phyloP scores from a whole-genome alignment of 1,140 invertebrate genomes.

The Nephotettix cincticeps region DNA sequence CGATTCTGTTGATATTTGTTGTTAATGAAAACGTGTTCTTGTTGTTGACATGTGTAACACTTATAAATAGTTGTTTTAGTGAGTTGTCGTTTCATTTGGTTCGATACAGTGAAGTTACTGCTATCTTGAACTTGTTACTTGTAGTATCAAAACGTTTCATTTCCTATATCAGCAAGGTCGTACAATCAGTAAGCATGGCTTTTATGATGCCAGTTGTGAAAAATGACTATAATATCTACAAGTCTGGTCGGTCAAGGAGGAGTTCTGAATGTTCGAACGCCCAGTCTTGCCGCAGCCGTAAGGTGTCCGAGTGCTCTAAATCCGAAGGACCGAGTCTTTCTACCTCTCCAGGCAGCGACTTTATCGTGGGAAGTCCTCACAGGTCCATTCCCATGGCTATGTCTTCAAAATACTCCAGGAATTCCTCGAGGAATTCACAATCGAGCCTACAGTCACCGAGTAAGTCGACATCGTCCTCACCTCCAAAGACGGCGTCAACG shows the following conservation, averaged over 20 bases:
- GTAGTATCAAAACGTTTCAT: too few species aligned
- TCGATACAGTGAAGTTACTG: too few species aligned
- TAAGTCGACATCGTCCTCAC: conserved; percentile 60
- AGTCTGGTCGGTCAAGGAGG: conserved; percentile 70
- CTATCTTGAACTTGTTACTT: too few species aligned
- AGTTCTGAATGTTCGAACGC: conserved; percentile 72
- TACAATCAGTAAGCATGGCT: conserved; percentile 62
- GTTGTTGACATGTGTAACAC: too few species aligned
- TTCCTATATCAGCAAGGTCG: too few species aligned
- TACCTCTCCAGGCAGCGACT: conserved; percentile 69
- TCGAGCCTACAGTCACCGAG: conserved; percentile 56
- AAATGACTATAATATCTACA: conserved; percentile 91
- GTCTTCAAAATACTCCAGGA: conserved; percentile 54
- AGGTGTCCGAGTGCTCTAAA: conserved; percentile 76
- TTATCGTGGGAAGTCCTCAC: conserved; percentile 58
- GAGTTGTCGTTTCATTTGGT: too few species aligned
- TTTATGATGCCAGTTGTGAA: conserved; percentile 93
- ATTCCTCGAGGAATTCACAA: conserved; percentile 57
- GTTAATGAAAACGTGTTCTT: neutral
- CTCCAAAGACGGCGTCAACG: conserved; percentile 56
- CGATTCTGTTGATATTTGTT: conserved; percentile 13
- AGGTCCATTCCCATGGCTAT: conserved; percentile 61
- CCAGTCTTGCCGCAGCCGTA: conserved; percentile 64
- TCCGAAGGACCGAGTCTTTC: conserved; percentile 72
- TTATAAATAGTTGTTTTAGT: too few species aligned